Conservation (phyloP, 2,888 invertebrate genomes). For the Prosopocoilus inquinatus region DNA sequence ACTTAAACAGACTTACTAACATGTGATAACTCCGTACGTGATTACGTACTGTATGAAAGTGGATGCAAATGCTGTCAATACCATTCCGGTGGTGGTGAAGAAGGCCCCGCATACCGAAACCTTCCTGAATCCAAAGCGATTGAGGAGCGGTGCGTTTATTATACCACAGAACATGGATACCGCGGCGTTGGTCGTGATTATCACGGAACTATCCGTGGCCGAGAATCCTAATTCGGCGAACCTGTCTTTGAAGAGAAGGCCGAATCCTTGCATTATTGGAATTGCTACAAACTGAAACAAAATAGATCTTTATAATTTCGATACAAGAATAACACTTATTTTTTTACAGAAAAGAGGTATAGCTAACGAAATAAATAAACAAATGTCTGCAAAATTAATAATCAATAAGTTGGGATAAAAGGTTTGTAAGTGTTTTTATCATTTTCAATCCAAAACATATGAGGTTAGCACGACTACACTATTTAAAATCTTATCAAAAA, state of each 20-base stretch:
- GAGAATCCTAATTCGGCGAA: conserved; percentile 58
- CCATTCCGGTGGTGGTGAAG: conserved; percentile 58
- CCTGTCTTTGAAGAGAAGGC: conserved; percentile 65
- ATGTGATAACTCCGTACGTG: conserved; percentile 66
- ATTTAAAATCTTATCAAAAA: no score
- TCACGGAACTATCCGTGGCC: conserved; percentile 61
- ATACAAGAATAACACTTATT: not conserved
- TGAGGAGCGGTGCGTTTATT: conserved; percentile 63
- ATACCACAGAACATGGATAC: conserved; percentile 67
- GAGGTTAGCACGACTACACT: no score
- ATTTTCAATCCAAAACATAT: no score
- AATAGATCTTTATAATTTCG: conserved; percentile 3
- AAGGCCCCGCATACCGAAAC: conserved; percentile 59
- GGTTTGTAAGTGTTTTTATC: no score
- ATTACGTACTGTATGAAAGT: conserved; percentile 61
- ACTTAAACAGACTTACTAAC: conserved; percentile 53
- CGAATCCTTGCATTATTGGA: conserved; percentile 61
- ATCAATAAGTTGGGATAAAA: no score
- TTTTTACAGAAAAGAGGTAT: not conserved
- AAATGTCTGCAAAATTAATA: no score
- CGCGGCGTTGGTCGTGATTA: conserved; percentile 66
- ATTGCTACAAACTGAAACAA: conserved; percentile 38
- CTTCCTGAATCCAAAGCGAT: conserved; percentile 64
- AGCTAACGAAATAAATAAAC: not conserved
- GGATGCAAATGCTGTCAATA: conserved; percentile 57